Evolutionary conservation across 2,888 invertebrate species (phyloP).

Genomic region (Agriopis marginaria): DNA sequence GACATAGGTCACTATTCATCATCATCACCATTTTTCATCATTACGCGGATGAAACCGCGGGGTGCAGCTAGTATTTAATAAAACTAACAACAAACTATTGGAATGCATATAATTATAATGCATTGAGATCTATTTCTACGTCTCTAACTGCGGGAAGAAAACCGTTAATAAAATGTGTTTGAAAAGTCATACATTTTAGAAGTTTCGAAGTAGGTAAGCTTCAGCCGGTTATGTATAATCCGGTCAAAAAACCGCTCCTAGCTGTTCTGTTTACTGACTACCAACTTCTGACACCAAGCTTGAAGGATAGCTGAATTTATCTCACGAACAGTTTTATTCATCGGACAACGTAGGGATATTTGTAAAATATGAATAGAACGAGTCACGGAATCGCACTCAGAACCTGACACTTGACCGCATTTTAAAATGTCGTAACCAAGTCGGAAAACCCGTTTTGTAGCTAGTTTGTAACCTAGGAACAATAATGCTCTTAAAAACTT

Average conservation of each 20-base stretch:
- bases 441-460: constrained; percentile 27
- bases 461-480: constrained; percentile 6
- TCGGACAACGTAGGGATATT: constrained; percentile 22
- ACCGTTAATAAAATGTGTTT: constrained; percentile 6
- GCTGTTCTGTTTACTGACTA: constrained; percentile 23
- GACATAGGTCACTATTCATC: too few relatives aligned
- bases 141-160: not conserved
- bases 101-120: not conserved
- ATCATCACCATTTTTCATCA: too few relatives aligned
- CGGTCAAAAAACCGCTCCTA: constrained; percentile 19
- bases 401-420: constrained; percentile 33
- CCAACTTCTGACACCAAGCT: constrained; percentile 28
- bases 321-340: constrained; percentile 30
- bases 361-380: constrained; percentile 32
- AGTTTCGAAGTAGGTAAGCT: constrained; percentile 4
- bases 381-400: constrained; percentile 27
- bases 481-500: constrained; percentile 2
- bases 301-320: constrained; percentile 21
- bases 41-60: too few relatives aligned
- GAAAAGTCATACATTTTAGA: constrained; percentile 8
- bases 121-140: not conserved
- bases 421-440: constrained; percentile 33
- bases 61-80: too few relatives aligned
- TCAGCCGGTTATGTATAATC: constrained; percentile 26
- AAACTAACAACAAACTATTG: not conserved